phyloP scores from a whole-genome alignment of 1,140 invertebrate species.

The Anastrepha ludens region DNA sequence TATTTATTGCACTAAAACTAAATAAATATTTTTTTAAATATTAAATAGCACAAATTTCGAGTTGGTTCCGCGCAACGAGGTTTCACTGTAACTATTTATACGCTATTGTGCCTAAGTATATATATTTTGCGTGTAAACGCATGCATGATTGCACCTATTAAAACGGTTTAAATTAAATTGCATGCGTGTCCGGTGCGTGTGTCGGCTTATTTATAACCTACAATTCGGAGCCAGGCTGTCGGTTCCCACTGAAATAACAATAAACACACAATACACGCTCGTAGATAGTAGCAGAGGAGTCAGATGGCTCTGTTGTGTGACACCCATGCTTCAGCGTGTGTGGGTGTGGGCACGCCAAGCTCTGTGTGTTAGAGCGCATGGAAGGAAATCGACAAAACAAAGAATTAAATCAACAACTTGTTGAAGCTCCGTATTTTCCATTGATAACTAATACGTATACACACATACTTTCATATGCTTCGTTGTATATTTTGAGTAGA shows the following conservation, averaged over 20 bases:
- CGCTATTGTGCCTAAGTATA: not conserved
- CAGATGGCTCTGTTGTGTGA: too few relatives aligned
- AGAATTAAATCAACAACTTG: slow-evolving; percentile 38
- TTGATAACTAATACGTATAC: not conserved
- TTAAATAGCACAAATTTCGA: too few relatives aligned
- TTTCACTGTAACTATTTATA: not conserved
- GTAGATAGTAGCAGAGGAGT: not conserved
- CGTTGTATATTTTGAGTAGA: too few relatives aligned
- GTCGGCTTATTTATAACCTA: slow-evolving; percentile 22
- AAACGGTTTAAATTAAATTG: slow-evolving; percentile 41
- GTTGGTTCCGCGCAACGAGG: too few relatives aligned
- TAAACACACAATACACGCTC: not conserved
- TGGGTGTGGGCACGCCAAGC: not conserved
- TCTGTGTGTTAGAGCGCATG: not conserved
- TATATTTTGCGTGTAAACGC: not conserved
- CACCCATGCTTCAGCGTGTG: not conserved
- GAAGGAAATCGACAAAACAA: slow-evolving; percentile 6
- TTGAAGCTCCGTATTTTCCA: slow-evolving; percentile 3
- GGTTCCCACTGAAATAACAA: not conserved
- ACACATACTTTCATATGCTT: not conserved
- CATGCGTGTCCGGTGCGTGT: not conserved
- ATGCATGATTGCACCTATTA: slow-evolving; percentile 37
- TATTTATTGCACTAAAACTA: too few relatives aligned
- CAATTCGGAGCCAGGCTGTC: not conserved
- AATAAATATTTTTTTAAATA: too few relatives aligned